phyloP scores from a whole-genome alignment of 92 coral and sea anemone genomes.

The Heteractis magnifica region DNA sequence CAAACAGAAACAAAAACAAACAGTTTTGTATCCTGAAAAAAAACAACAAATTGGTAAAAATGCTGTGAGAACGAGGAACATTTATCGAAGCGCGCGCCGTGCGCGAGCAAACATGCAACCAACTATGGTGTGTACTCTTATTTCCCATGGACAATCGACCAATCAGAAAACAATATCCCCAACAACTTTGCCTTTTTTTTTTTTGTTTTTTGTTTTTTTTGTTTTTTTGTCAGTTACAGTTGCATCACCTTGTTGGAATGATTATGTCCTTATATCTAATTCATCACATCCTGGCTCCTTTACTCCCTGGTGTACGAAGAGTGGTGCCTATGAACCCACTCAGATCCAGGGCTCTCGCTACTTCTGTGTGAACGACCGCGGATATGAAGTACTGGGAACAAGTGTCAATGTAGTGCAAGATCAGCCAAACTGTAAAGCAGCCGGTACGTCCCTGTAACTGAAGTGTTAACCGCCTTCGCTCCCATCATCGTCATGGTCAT shows the following conservation, averaged over 20 bases:
- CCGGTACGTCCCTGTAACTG: slow-evolving; percentile 39
- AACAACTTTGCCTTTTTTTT: neutral
- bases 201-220: no score
- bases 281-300: slow-evolving; percentile 39
- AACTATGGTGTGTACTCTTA: no score
- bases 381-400: slow-evolving; percentile 63
- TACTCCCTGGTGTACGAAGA: slow-evolving; percentile 63
- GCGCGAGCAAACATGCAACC: no score
- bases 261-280: slow-evolving; percentile 47
- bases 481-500: no score
- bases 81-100: no score
- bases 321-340: slow-evolving; percentile 49
- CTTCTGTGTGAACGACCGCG: slow-evolving; percentile 67
- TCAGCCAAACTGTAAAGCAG: slow-evolving; percentile 59
- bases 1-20: neutral
- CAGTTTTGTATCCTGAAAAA: slow-evolving; percentile 6
- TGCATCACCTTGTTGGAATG: slow-evolving; percentile 63
- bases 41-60: slow-evolving; percentile 3
- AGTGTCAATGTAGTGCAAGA: slow-evolving; percentile 58
- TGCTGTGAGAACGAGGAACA: no score
- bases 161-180: neutral
- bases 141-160: no score
- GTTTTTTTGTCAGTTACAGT: neutral
- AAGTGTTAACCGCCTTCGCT: neutral
- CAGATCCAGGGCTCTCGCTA: slow-evolving; percentile 66